Percentiles rank a stretch among this genome's conserved stretches.
Conservation (phyloP, 2,888 invertebrate species). For the Drosophila gaucha region DNA sequence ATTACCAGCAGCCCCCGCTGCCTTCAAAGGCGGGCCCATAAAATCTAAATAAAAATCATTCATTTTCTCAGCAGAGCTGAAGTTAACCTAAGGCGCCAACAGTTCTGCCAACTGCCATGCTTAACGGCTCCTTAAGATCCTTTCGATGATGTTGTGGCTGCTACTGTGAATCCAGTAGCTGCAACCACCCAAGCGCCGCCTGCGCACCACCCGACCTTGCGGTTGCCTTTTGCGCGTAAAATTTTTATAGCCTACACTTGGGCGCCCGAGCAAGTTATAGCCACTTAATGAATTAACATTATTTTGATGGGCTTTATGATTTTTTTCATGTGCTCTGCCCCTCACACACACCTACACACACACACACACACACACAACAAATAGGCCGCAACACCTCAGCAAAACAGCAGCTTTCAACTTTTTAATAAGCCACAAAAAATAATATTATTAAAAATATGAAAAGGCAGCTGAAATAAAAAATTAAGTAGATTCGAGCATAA, state of each 20-base stretch:
- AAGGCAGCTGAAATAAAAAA: conserved; percentile 16
- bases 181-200: background rate
- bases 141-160: conserved; percentile 37
- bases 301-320: conserved; percentile 78
- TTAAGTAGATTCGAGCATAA: conserved; percentile 55
- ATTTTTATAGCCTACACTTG: conserved; percentile 79
- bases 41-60: conserved; percentile 80
- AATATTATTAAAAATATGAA: conserved; percentile 12
- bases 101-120: conserved; percentile 28
- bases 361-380: conserved; percentile 15
- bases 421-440: conserved; percentile 74
- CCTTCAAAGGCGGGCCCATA: conserved; percentile 63
- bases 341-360: conserved; percentile 29
- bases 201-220: conserved; percentile 15
- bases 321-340: conserved; percentile 51
- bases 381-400: conserved; percentile 51
- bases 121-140: conserved; percentile 39
- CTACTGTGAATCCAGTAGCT: conserved; percentile 5
- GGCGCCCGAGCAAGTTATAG: conserved; percentile 74
- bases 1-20: conserved; percentile 58
- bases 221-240: conserved; percentile 68
- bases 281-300: conserved; percentile 81
- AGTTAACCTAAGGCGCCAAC: conserved; percentile 49
- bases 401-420: conserved; percentile 52
- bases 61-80: conserved; percentile 60